These are phyloP conservation scores for Salvator merianae DNA, from an alignment of 2,113 vertebrate genomes.

Conservation along the genomic window DNA sequence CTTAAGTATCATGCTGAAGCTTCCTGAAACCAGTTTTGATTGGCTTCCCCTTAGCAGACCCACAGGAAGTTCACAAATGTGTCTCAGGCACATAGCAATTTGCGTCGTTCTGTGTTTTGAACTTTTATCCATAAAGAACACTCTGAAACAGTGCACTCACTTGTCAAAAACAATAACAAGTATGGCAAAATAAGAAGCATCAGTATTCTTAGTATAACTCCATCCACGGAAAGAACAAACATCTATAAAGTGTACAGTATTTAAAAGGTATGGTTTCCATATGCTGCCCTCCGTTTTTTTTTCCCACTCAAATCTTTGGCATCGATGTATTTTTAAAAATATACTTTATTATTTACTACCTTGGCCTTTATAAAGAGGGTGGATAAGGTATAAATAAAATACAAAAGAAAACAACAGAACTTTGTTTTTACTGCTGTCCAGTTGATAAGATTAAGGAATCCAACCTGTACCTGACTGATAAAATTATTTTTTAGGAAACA, in stretches of 20 bases:
- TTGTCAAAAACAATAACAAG: slow-evolving; percentile 20
- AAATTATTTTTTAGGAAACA: background rate
- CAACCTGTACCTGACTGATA: background rate
- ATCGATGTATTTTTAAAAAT: too few species aligned
- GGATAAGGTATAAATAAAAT: too few species aligned
- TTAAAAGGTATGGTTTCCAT: too few species aligned
- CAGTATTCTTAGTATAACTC: background rate
- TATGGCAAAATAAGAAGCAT: background rate
- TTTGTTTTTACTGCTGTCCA: background rate
- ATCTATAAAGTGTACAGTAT: background rate
- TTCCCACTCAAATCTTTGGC: too few species aligned
- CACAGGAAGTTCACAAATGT: slow-evolving; percentile 65
- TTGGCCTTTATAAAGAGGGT: too few species aligned
- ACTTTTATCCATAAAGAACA: slow-evolving; percentile 49
- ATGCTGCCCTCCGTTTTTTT: too few species aligned
- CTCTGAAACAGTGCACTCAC: slow-evolving; percentile 37
- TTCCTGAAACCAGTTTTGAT: slow-evolving; percentile 67
- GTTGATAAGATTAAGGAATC: background rate
- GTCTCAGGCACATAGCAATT: slow-evolving; percentile 59
- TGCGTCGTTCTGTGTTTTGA: slow-evolving; percentile 64
- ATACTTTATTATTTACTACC: too few species aligned
- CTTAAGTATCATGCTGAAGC: slow-evolving; percentile 52
- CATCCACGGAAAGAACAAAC: background rate
- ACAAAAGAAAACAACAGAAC: too few species aligned
- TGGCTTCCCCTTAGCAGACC: slow-evolving; percentile 57